Conservation (phyloP, 1,140 invertebrate species). For the Drosophila ambigua region DNA sequence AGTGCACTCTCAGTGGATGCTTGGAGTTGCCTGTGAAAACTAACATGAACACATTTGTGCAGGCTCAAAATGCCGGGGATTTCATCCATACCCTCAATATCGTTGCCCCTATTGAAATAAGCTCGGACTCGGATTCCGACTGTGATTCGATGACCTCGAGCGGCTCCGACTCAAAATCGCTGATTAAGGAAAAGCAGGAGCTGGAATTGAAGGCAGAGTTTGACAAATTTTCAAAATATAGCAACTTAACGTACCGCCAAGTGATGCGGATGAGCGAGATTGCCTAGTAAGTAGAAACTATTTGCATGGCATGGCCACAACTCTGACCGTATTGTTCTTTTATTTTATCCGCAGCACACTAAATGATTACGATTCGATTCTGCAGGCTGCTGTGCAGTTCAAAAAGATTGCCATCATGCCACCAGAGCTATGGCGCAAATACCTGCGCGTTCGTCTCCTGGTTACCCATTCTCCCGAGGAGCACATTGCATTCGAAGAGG, state of each 20-base stretch:
- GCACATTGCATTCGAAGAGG: constrained; percentile 10
- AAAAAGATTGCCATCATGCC: constrained; percentile 33
- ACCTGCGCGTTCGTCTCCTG: constrained; percentile 29
- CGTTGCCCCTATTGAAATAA: too few relatives aligned
- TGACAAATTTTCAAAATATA: too few relatives aligned
- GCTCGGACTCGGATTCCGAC: too few relatives aligned
- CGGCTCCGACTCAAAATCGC: too few relatives aligned
- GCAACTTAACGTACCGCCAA: not conserved
- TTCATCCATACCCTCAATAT: too few relatives aligned
- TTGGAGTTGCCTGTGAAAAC: too few relatives aligned
- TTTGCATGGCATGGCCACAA: not conserved
- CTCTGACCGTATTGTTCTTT: not conserved
- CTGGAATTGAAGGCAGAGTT: too few relatives aligned
- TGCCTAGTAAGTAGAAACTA: constrained; percentile 12
- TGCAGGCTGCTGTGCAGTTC: constrained; percentile 23
- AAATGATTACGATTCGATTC: constrained; percentile 41
- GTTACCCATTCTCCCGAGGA: constrained; percentile 57
- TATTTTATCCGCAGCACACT: constrained; percentile 30
- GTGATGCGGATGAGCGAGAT: constrained; percentile 1
- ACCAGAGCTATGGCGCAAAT: constrained; percentile 53
- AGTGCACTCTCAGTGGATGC: too few relatives aligned
- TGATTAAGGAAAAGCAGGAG: too few relatives aligned
- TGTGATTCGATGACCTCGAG: too few relatives aligned
- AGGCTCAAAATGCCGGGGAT: too few relatives aligned
- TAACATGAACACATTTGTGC: too few relatives aligned